Percentiles rank a stretch among this genome's conserved stretches.
phyloP scores from a whole-genome alignment of 2,888 invertebrate genomes.

The Meta bourneti region DNA sequence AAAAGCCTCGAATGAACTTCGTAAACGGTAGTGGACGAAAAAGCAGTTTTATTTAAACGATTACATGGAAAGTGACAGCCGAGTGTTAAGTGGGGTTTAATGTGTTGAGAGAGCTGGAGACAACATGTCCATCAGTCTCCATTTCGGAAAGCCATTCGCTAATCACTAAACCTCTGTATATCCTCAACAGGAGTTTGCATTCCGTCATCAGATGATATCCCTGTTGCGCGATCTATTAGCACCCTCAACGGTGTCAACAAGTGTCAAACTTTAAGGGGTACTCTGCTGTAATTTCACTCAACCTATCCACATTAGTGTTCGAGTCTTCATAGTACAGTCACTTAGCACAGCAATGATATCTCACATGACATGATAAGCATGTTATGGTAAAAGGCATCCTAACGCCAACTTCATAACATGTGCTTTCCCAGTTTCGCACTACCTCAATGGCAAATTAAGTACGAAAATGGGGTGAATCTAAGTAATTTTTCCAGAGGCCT shows the following conservation, averaged over 20 bases:
- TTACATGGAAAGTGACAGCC: no score
- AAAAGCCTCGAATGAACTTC: not conserved
- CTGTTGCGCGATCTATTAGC: slow-evolving; percentile 5
- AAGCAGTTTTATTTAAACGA: no score
- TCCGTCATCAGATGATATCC: slow-evolving; percentile 6
- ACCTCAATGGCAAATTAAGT: not conserved
- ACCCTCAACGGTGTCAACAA: slow-evolving; percentile 22
- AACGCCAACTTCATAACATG: slow-evolving; percentile 11
- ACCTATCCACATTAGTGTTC: not conserved
- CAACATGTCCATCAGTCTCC: not conserved
- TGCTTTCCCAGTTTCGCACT: not conserved
- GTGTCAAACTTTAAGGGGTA: slow-evolving; percentile 40
- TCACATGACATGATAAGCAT: slow-evolving; percentile 22
- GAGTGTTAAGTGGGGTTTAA: slow-evolving; percentile 1
- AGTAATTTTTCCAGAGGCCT: no score
- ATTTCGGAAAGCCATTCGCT: slow-evolving; percentile 32
- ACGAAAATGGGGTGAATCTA: no score
- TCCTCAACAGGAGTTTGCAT: not conserved
- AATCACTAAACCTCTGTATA: slow-evolving; percentile 17
- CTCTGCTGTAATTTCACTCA: slow-evolving; percentile 21
- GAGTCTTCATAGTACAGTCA: not conserved
- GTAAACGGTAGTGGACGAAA: not conserved
- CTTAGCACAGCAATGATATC: slow-evolving; percentile 9
- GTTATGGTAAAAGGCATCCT: slow-evolving; percentile 37
- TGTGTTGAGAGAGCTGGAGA: not conserved